These are phyloP conservation scores for Hyla sarda DNA, from an alignment of 2,113 vertebrate species.

Conservation along the genomic window DNA sequence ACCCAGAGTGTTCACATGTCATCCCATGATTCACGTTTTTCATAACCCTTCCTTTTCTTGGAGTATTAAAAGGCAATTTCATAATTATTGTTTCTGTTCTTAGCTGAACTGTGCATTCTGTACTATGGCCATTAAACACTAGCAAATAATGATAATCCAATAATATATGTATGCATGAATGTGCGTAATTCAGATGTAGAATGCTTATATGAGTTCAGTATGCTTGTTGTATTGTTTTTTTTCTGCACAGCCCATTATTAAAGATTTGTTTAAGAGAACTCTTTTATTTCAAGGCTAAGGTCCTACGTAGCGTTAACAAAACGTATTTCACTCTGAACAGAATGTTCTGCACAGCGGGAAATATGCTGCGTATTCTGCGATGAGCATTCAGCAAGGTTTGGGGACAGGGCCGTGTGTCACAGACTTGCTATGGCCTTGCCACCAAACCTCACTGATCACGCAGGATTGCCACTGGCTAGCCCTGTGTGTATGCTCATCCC, in stretches of 20 bases:
- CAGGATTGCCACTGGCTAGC: too few relatives aligned
- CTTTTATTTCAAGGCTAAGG: too few relatives aligned
- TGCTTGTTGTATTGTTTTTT: background rate
- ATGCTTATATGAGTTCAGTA: background rate
- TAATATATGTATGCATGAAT: background rate
- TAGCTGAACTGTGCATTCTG: background rate
- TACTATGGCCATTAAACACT: background rate
- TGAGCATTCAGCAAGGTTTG: too few relatives aligned
- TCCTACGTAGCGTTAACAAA: too few relatives aligned
- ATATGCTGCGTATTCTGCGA: too few relatives aligned
- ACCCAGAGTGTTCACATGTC: conserved; percentile 6
- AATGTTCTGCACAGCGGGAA: too few relatives aligned
- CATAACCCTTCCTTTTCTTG: background rate
- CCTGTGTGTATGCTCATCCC: too few relatives aligned
- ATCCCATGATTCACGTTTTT: background rate
- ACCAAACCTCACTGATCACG: too few relatives aligned
- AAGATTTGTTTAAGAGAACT: too few relatives aligned
- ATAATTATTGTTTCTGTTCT: conserved; percentile 9
- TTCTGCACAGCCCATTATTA: background rate
- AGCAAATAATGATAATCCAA: background rate
- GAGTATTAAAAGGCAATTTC: background rate
- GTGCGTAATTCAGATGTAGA: background rate
- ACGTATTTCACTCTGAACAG: too few relatives aligned
- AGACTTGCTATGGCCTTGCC: too few relatives aligned
- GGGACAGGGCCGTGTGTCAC: too few relatives aligned